These are phyloP conservation scores for Tholera decimalis DNA, from an alignment of 2,888 invertebrate genomes.

Conservation along the genomic window DNA sequence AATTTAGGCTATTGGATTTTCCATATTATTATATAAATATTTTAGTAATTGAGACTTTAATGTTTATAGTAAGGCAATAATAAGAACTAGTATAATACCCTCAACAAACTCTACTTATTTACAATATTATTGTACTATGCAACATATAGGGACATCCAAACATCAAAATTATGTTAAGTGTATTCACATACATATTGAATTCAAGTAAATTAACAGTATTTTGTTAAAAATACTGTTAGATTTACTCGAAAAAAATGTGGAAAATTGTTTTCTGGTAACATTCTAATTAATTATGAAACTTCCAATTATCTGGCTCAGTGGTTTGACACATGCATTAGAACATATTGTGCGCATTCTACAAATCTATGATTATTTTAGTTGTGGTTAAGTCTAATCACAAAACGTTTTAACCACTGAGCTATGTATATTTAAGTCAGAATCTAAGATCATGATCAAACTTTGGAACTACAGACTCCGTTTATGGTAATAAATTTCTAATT, in stretches of 20 bases:
- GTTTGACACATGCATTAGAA: not conserved
- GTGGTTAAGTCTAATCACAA: constrained; percentile 7
- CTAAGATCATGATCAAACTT: too few relatives aligned
- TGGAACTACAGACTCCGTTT: too few relatives aligned
- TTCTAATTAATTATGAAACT: constrained; percentile 26
- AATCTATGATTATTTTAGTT: constrained; percentile 8
- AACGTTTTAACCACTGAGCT: not conserved
- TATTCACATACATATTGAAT: not conserved
- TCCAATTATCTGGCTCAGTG: constrained; percentile 24
- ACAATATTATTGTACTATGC: constrained; percentile 15
- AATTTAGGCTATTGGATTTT: constrained; percentile 37
- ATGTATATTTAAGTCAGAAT: too few relatives aligned
- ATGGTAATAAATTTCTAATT: too few relatives aligned
- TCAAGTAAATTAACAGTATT: constrained; percentile 7
- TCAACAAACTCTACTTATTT: constrained; percentile 16
- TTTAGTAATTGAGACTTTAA: constrained; percentile 23
- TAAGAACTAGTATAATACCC: constrained; percentile 1
- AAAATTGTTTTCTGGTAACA: constrained; percentile 23
- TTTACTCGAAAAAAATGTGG: too few relatives aligned
- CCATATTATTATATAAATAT: constrained; percentile 32
- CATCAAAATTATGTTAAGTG: constrained; percentile 24
- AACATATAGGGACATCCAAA: not conserved
- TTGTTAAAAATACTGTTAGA: too few relatives aligned
- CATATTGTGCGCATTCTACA: not conserved
- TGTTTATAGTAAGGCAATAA: constrained; percentile 22